These are phyloP conservation scores for Eristalis pertinax DNA, from an alignment of 2,888 invertebrate genomes.

Conservation along the genomic window DNA sequence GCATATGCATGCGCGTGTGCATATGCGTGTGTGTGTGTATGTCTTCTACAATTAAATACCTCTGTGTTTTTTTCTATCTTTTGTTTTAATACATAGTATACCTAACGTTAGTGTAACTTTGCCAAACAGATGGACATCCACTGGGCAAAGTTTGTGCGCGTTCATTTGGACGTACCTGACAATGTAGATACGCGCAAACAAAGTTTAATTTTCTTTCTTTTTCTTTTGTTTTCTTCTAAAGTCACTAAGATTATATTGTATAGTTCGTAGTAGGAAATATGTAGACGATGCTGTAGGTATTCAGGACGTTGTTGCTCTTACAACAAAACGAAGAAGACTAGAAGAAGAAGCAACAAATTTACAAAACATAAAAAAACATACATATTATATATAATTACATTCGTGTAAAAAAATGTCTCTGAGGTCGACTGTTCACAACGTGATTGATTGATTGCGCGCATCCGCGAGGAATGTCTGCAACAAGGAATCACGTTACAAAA, in stretches of 20 bases:
- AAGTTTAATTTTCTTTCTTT: conserved; percentile 21
- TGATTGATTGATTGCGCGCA: conserved; percentile 54
- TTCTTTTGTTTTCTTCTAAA: conserved; percentile 35
- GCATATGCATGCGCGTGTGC: conserved; percentile 48
- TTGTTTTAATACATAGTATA: conserved; percentile 46
- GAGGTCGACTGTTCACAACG: conserved; percentile 58
- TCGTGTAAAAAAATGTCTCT: conserved; percentile 36
- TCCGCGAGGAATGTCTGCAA: conserved; percentile 17
- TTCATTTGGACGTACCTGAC: conserved; percentile 58
- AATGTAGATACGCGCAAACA: conserved; percentile 40
- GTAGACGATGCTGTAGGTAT: conserved; percentile 68
- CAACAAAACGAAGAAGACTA: conserved; percentile 70
- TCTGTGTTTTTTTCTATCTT: conserved; percentile 8
- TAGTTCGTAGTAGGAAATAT: conserved; percentile 68
- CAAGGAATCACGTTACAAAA: conserved; percentile 66
- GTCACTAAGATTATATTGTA: conserved; percentile 66
- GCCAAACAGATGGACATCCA: conserved; percentile 5
- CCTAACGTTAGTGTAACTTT: conserved; percentile 45
- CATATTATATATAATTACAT: conserved; percentile 39
- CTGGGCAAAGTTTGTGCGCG: conserved; percentile 22
- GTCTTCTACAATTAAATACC: conserved; percentile 43
- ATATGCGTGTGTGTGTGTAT: conserved; percentile 50
- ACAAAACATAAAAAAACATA: conserved; percentile 45
- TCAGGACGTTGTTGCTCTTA: conserved; percentile 68
- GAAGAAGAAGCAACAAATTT: conserved; percentile 72